Evolutionary conservation across 2,888 invertebrate species (phyloP), one percentile per base, ranked within the genome.

Genomic region (Pristionchus japonicus): DNA sequence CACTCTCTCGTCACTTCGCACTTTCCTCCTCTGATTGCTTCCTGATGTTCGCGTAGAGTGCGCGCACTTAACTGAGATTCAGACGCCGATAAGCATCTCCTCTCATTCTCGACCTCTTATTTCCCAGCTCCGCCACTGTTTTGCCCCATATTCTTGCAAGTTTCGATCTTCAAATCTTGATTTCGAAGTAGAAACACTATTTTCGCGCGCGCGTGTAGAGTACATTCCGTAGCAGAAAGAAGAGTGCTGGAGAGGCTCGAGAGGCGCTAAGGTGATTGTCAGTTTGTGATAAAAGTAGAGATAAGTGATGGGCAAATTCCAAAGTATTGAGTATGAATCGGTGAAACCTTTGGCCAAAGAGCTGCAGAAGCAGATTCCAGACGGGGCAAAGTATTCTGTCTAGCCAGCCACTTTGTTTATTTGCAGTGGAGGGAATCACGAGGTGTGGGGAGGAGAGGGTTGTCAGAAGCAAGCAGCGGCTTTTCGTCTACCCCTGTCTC

Each of bases 1-100:
- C 37, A 83, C 82, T 83, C 49, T 83, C 52, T 83, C 52, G 17
- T 47, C 34, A 83, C 31, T 23, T 20, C 52, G 82, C 82, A 83
- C 82, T 83, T 34, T n/a, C n/a, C n/a, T n/a, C 43, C 52, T 3
- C 52, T 27, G 17, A 83, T 43, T 23, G 7, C 52, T 49, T 83
- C 82, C 43, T 49, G 52, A 52, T 82, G 82, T 52, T 52, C 52
- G 49, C 27, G 1, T 52, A 77, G 31, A 77, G 43, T 77, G n/a
- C 77, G 77, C 23, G 27, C 2, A n/a, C 77, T 77, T 34, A 27
- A 37, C 23, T 27, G 31, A 67, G 34, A 27, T 34, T 15, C 27
- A 1, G 34, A 27, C 17, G 13, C 43, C 43, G 43, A 6, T 43
- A 11, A 43, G 7, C 11, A 11, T 9, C 43, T 6, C 11, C 43